Evolutionary conservation across 2,113 vertebrate genomes (phyloP).

Genomic region (Rhodinocichla rosea): DNA sequence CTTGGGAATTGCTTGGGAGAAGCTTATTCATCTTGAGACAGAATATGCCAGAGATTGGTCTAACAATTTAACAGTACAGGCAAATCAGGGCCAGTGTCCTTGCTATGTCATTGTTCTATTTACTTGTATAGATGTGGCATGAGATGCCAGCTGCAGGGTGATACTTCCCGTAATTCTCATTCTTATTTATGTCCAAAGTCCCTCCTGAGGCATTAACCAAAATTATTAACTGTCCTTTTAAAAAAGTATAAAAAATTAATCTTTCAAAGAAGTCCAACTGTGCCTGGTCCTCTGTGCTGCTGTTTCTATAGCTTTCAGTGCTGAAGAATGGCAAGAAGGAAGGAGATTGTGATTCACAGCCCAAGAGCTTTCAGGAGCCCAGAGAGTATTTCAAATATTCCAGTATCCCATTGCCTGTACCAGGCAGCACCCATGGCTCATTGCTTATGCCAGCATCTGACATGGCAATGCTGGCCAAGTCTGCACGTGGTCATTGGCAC

Average conservation of each 20-base stretch:
- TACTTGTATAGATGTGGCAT: background rate
- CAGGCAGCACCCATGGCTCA: background rate
- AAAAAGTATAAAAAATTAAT: background rate
- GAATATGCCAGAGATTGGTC: background rate
- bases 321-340: background rate
- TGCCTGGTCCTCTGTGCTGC: background rate
- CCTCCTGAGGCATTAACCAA: background rate
- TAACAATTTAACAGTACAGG: background rate
- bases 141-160: background rate
- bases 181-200: background rate
- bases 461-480: background rate
- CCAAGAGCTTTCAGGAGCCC: background rate
- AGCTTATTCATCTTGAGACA: background rate
- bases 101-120: background rate
- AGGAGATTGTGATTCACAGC: background rate
- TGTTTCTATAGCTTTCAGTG: background rate
- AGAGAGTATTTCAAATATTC: background rate
- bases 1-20: background rate
- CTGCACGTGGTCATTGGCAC: background rate
- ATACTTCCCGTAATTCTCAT: background rate
- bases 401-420: background rate
- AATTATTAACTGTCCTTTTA: background rate
- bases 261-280: background rate
- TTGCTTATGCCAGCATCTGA: background rate
- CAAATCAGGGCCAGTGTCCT: background rate